phyloP scores from a whole-genome alignment of 2,888 invertebrate genomes.

The Agapostemon virescens region DNA sequence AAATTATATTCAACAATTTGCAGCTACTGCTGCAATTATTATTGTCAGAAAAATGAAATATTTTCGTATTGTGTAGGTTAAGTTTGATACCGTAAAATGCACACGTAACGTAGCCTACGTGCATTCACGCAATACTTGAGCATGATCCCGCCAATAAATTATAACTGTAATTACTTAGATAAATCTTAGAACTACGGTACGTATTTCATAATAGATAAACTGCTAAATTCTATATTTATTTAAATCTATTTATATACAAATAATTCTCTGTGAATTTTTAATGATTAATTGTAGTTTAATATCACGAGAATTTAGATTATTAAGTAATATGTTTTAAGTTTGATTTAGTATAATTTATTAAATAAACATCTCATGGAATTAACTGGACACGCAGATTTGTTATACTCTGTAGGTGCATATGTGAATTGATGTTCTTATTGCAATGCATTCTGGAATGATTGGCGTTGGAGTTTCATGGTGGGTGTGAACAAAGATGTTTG shows the following conservation, averaged over 20 bases:
- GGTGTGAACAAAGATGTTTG: constrained; percentile 1
- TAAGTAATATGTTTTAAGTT: background rate
- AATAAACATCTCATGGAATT: background rate
- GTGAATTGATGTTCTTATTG: constrained; percentile 1
- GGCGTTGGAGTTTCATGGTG: constrained; percentile 24
- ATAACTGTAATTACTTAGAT: background rate
- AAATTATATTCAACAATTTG: background rate
- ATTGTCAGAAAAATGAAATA: background rate
- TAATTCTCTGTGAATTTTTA: background rate
- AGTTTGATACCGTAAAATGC: background rate
- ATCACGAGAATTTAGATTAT: background rate
- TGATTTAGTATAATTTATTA: background rate
- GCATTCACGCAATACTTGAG: background rate
- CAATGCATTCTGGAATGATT: constrained; percentile 9
- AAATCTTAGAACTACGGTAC: background rate
- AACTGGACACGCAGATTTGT: background rate
- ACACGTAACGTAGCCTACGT: background rate
- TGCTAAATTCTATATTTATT: background rate
- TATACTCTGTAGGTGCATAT: background rate
- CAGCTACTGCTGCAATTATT: background rate
- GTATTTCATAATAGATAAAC: background rate
- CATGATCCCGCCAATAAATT: background rate
- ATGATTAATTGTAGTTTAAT: background rate
- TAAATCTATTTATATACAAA: too few species aligned
- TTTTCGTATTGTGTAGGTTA: constrained; percentile 3